A percentile compares a stretch with the other conserved stretches of the same genome.
Evolutionary conservation across 2,113 vertebrate species (phyloP).

Genomic region (Toxotes chatareus): DNA sequence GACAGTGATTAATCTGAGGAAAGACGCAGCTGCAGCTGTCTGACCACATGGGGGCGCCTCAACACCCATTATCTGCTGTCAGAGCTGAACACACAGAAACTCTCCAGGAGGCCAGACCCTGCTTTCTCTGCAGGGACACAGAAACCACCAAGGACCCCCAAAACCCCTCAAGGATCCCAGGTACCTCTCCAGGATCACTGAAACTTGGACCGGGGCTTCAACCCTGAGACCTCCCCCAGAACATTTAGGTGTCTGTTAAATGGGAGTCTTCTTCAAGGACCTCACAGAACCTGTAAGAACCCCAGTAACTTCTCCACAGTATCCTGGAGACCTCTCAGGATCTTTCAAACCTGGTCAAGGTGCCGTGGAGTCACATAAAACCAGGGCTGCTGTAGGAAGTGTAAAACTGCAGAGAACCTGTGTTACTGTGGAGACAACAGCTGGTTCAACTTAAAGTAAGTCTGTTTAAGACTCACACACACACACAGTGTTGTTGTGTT

Average conservation of each 20-base stretch:
- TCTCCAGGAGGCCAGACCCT: too few species aligned
- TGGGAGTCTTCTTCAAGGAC: background rate
- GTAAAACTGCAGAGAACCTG: background rate
- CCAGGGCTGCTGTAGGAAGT: background rate
- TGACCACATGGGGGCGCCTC: background rate
- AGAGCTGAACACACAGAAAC: background rate
- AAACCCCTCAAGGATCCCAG: background rate
- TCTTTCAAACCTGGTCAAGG: background rate
- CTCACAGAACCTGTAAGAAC: background rate
- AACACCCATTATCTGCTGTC: background rate
- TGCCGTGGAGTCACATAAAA: background rate
- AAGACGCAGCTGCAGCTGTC: background rate
- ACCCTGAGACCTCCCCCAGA: background rate
- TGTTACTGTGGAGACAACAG: background rate
- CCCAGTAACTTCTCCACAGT: background rate
- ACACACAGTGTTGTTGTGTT: slow-evolving; percentile 1
- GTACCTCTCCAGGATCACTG: too few species aligned
- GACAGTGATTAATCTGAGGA: too few species aligned
- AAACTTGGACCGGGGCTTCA: too few species aligned
- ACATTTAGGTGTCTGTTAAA: background rate
- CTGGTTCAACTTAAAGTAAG: background rate
- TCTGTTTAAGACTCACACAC: background rate
- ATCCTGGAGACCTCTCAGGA: background rate
- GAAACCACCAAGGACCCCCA: too few species aligned
- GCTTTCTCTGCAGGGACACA: too few species aligned